phyloP scores from a whole-genome alignment of 2,888 invertebrate genomes.

The Caenorhabditis becei region DNA sequence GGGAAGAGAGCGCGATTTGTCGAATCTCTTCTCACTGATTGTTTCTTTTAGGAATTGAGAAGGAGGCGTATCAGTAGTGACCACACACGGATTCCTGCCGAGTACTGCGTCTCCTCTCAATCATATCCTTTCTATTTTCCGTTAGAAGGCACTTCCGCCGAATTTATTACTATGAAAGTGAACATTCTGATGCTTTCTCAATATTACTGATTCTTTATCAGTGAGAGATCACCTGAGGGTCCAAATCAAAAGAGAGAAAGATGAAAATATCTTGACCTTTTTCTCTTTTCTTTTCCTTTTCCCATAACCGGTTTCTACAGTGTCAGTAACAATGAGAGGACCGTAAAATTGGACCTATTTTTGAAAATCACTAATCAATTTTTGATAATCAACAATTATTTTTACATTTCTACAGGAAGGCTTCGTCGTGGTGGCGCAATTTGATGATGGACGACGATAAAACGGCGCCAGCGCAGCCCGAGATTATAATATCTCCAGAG shows the following conservation, averaged over 20 bases:
- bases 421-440: constrained; percentile 71
- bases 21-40: constrained; percentile 32
- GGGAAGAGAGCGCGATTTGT: constrained; percentile 20
- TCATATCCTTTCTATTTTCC: constrained; percentile 1
- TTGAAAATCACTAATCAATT: no score
- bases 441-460: constrained; percentile 70
- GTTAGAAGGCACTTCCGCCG: neutral
- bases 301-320: neutral
- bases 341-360: neutral
- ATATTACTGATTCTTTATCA: constrained; percentile 9
- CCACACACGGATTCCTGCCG: constrained; percentile 26
- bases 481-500: constrained; percentile 64
- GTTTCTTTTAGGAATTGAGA: constrained; percentile 37
- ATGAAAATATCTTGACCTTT: constrained; percentile 2
- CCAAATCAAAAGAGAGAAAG: neutral
- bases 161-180: constrained; percentile 5
- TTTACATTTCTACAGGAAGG: constrained; percentile 50
- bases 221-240: neutral
- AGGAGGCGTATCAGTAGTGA: constrained; percentile 37
- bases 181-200: constrained; percentile 4
- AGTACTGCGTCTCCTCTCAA: constrained; percentile 26
- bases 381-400: neutral
- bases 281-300: neutral
- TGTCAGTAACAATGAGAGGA: neutral
- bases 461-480: constrained; percentile 60